Base-by-base conservation (phyloP, 2,797 vertebrate genomes). In the Uromys caudimaculatus region DNA sequence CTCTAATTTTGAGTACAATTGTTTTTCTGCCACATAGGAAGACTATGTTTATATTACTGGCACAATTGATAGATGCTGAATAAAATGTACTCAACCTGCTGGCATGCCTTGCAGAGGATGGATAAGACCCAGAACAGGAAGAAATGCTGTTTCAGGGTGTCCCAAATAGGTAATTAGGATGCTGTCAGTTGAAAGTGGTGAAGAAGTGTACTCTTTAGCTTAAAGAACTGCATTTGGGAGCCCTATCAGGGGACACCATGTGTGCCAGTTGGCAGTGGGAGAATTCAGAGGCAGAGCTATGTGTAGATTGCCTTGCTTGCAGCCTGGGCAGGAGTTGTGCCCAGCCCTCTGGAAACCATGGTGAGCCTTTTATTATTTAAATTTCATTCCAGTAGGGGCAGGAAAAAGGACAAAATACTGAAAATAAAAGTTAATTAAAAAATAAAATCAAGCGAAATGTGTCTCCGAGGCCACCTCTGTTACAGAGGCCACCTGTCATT, bases 351-450 rank as follows among this genome's bases (percentile, higher is more conserved):
- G 35, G 89, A 79, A 78, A 82, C 77, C 58, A 85, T n/a, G 44
- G 75, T 91, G 93, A 96, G 86, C 71, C 94, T 95, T 95, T 94
- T 85, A 94, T 97, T 91, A 95, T 97, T 97, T 96, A 95, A 97
- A 96, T 97, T 95, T 91, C 79, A 64, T 98, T 98, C 90, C 95
- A 93, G 94, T 27, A 69, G 96, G 94, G 94, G 93, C 97, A 95
- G 83, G 82, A 96, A 91, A 91, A 69, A 94, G 96, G 96, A 97
- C n/a, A 93, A 97, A 98, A 98, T 97, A 97, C 94, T 93, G 98
- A 98, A 98, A 98, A 98, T 98, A 98, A 98, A 99, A 99, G 98
- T 99, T 99, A 99, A 99, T 99, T 99, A 99, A 99, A 99, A 99
- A 99, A 98, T 98, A 99, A 98, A 99, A 98, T 98, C 98, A 98